A percentile compares a stretch with the other conserved stretches of the same genome.
Evolutionary conservation across 2,113 vertebrate genomes (phyloP).

Genomic region (Lynx canadensis): DNA sequence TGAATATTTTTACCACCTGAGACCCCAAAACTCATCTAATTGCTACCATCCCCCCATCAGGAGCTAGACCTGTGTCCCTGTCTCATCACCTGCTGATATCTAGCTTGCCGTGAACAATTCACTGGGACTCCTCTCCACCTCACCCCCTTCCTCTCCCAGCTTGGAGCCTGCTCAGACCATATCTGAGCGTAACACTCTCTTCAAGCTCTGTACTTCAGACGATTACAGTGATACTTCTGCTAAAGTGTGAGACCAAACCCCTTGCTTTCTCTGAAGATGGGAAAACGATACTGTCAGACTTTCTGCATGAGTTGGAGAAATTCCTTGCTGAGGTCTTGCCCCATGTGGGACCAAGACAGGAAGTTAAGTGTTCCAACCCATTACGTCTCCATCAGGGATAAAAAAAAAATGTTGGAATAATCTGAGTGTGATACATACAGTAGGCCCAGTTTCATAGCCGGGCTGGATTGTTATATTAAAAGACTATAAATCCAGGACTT

Average conservation of each 20-base stretch:
- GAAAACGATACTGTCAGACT: neutral
- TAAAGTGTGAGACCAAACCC: neutral
- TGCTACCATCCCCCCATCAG: rapidly evolving
- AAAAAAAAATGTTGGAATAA: neutral
- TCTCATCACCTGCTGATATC: neutral
- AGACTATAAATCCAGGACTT: neutral
- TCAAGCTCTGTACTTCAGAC: neutral
- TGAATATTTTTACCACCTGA: neutral
- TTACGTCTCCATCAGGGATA: neutral
- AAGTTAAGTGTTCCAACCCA: neutral
- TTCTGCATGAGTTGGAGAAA: neutral
- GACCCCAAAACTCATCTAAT: neutral
- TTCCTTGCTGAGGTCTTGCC: neutral
- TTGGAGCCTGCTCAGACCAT: neutral
- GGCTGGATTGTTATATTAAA: neutral
- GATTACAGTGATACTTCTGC: neutral
- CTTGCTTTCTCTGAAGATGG: neutral
- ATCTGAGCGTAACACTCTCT: neutral
- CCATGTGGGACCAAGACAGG: neutral
- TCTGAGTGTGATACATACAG: neutral
- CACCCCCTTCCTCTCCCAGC: neutral
- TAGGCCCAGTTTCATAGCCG: neutral
- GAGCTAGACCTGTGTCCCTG: neutral
- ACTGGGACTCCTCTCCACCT: neutral
- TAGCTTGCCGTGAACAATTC: neutral